Evolutionary conservation across 2,888 invertebrate genomes (phyloP), one percentile per base, ranked within the genome.

Genomic region (Acholoe squamosa): DNA sequence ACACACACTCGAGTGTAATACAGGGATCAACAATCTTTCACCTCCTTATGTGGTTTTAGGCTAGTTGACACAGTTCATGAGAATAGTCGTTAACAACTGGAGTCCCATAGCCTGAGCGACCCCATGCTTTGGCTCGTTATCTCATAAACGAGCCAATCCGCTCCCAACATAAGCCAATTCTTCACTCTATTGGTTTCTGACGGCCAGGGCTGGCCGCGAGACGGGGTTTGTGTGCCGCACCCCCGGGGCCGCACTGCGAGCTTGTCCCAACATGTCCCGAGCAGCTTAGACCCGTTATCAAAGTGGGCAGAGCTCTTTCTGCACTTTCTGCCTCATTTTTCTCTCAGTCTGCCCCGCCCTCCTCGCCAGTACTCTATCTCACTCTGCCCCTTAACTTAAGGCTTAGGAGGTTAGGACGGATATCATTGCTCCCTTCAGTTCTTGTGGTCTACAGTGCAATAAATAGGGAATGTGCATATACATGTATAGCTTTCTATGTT

Each of bases 231-330:
- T 25, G n/a, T 28, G 14, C 71, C 71, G 14, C 28, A 28, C 16
- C 16, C 67, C 5, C n/a, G 67, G 14, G 67, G 67, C 67, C 67
- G 16, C n/a, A 67, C 71, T 25, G 28, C 71, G 43, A 43, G 28
- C 71, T 28, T 71, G 71, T 71, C 25, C 25, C 71, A 28, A 71
- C 28, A 71, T 71, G 25, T 25, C 3, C 71, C 19, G 28, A 31
- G 71, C 71, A 22, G n/a, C n/a, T 19, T 19, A 19, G 3, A 71
- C 0, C 71, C 71, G 14, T 28, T 71, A 71, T 71, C 71, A 71
- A 71, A 25, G 71, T 71, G 71, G 14, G 25, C 71, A 28, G n/a
- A 71, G 71, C 71, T 28, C 71, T 71, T 28, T 71, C 71, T 28
- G 28, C 31, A 31, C 28, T 71, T 28, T 71, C 71, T 71, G 28